Base-by-base conservation (phyloP, 2,113 vertebrate genomes). In the Dendrocopos noguchii region DNA sequence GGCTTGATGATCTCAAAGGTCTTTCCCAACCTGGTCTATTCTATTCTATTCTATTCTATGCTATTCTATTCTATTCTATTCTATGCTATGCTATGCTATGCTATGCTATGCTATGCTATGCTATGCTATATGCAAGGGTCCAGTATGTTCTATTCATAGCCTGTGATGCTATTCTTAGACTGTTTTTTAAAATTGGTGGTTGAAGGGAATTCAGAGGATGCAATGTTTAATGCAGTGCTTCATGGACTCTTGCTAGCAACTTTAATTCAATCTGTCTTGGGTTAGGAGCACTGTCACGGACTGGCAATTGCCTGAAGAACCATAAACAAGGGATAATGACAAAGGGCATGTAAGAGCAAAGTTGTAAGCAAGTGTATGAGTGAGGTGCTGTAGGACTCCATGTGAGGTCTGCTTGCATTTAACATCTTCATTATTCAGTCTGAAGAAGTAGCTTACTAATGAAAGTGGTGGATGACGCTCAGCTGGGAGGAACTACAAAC, bases 301-400 rank as follows among this genome's bases (percentile, higher is more conserved):
- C 71, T 96, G 88, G 81, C 91, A 95, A 91, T 90, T 93, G 92
- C 93, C 86, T 94, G 90, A 96, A 95, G 91, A 96, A 88, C 96
- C 94, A 94, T 95, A 95, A 95, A 95, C 93, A 96, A 86, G 82
- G 83, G 86, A 96, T 93, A 93, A 92, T 92, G 92, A 91, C 76
- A 91, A 90, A 64, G 80, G 87, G 82, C 85, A 94, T 75, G 60
- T 93, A 84, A 91, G 90, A 80, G 63, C 94, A 96, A 95, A 94
- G 90, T 73, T 94, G 50, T 85, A 75, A 91, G 81, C 74, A 91
- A 75, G 65, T 91, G 59, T 76, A 65, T 89, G 91, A 92, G 68
- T 7, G 10, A 94, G 76, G 84, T 84, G 70, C 57, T 75, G 18
- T 18, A 86, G 50, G 59, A 95, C 84, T 34, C 72, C 10, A 27